These are phyloP conservation scores for Arctopsyche grandis DNA, from an alignment of 1,140 invertebrate species.

Conservation along the genomic window DNA sequence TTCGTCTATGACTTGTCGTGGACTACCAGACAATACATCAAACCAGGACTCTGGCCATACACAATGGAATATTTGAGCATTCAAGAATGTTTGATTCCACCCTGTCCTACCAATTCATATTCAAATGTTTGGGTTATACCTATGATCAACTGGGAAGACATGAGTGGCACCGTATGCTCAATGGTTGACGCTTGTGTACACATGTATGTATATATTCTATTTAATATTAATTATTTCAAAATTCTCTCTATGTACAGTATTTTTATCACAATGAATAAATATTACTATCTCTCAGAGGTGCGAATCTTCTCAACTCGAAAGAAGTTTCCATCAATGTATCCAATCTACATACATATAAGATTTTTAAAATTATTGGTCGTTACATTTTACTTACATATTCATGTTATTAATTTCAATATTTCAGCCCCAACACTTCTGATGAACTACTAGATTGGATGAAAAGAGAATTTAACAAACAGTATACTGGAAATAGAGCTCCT, in stretches of 20 bases:
- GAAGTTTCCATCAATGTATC: no score
- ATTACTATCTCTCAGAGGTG: no score
- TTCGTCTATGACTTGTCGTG: constrained; percentile 67
- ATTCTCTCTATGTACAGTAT: no score
- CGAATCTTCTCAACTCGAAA: no score
- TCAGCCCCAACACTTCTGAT: constrained; percentile 59
- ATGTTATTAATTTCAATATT: constrained; percentile 54
- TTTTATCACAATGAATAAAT: no score
- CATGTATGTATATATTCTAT: constrained; percentile 57
- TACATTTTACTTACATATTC: neutral
- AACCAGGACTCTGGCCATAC: constrained; percentile 69
- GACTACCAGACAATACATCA: constrained; percentile 61
- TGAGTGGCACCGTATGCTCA: constrained; percentile 66
- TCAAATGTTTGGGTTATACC: constrained; percentile 73
- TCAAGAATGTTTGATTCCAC: constrained; percentile 66
- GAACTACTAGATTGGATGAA: constrained; percentile 63
- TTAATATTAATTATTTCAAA: neutral
- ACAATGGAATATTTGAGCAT: constrained; percentile 66
- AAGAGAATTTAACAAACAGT: constrained; percentile 67
- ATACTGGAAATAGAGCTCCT: constrained; percentile 69
- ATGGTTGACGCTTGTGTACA: constrained; percentile 73
- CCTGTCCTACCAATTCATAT: constrained; percentile 69
- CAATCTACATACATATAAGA: no score
- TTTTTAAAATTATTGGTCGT: neutral
- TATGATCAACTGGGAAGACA: constrained; percentile 70